Evolutionary conservation across 2,888 invertebrate species (phyloP).

Genomic region (Yponomeuta evonymella): DNA sequence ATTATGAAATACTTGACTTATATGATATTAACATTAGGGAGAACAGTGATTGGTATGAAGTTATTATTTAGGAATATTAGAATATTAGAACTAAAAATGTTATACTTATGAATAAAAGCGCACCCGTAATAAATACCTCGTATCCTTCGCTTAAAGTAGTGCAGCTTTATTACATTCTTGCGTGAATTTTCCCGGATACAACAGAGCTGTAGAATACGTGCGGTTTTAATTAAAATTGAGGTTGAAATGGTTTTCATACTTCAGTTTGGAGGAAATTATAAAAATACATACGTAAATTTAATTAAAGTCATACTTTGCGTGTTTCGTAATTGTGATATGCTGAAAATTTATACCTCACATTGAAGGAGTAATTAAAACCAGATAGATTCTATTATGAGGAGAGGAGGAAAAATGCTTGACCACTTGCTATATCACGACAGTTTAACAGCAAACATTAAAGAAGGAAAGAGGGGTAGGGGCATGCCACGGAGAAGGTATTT

Average conservation of each 20-base stretch:
- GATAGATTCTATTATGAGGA: not conserved
- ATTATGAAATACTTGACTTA: too few species aligned
- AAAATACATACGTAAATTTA: not conserved
- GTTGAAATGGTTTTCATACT: not conserved
- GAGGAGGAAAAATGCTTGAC: not conserved
- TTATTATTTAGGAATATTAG: too few species aligned
- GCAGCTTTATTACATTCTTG: constrained; percentile 8
- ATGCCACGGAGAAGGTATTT: too few species aligned
- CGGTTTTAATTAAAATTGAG: constrained; percentile 12
- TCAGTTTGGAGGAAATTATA: constrained; percentile 2
- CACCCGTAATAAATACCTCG: not conserved
- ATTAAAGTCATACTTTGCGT: not conserved
- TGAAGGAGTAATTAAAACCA: not conserved
- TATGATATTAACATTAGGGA: too few species aligned
- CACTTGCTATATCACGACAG: not conserved
- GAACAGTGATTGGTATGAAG: too few species aligned
- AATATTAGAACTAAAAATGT: not conserved
- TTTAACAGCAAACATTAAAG: too few species aligned
- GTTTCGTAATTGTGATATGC: not conserved
- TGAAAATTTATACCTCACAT: not conserved
- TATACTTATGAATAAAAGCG: too few species aligned
- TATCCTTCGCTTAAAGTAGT: constrained; percentile 1
- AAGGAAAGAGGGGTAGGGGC: too few species aligned
- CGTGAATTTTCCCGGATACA: constrained; percentile 7
- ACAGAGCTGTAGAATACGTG: not conserved